These are phyloP conservation scores for Natrix natrix DNA, from an alignment of 2,797 vertebrate species.

Conservation along the genomic window DNA sequence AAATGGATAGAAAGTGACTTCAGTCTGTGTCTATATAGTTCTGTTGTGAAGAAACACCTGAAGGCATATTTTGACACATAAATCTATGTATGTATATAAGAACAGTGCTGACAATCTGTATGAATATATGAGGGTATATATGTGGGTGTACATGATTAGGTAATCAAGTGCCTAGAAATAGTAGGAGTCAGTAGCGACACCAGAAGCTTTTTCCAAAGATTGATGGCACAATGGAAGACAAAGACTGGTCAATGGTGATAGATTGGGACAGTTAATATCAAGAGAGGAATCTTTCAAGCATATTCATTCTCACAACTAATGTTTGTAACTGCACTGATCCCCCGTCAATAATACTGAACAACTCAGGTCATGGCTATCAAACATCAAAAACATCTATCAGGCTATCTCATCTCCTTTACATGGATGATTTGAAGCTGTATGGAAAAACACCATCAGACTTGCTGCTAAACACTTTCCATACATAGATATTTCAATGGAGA, in stretches of 20 bases:
- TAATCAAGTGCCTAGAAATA: neutral
- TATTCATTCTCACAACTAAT: neutral
- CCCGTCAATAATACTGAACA: neutral
- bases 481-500: neutral
- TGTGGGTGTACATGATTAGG: neutral
- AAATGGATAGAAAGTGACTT: slow-evolving; percentile 49
- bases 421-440: neutral
- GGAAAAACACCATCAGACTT: neutral
- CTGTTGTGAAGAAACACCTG: slow-evolving; percentile 32
- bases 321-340: neutral
- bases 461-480: too few relatives aligned
- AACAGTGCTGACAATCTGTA: neutral
- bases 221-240: neutral
- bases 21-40: slow-evolving; percentile 36
- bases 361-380: neutral
- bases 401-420: neutral
- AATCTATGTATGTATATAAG: slow-evolving; percentile 2
- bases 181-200: neutral
- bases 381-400: neutral
- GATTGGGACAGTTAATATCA: neutral
- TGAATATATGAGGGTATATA: neutral
- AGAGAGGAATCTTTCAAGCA: neutral
- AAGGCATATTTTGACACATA: slow-evolving; percentile 5
- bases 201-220: neutral
- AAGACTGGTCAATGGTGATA: neutral